These are phyloP conservation scores for Halictus quadricinctus DNA, from an alignment of 2,888 invertebrate genomes.

Conservation along the genomic window DNA sequence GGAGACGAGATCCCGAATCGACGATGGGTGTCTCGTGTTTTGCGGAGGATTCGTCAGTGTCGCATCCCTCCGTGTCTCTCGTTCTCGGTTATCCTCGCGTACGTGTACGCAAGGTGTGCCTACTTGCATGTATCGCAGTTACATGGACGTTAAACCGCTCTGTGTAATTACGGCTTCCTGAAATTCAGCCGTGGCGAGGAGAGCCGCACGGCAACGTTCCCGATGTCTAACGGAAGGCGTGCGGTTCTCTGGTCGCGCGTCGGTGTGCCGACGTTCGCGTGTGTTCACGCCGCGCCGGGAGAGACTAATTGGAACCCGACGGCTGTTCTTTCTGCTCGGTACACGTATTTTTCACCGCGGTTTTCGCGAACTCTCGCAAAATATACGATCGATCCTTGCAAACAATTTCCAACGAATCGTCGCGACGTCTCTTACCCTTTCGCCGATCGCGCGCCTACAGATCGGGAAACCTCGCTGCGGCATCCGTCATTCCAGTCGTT, in stretches of 20 bases:
- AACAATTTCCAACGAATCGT: background rate
- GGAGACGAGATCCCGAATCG: background rate
- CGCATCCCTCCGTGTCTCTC: background rate
- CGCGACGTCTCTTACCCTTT: background rate
- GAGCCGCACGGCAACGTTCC: slow-evolving; percentile 14
- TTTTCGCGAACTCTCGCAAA: background rate
- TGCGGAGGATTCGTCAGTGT: background rate
- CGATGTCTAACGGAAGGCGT: slow-evolving; percentile 11
- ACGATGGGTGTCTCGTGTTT: no score
- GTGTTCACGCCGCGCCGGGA: background rate
- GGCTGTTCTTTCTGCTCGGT: background rate
- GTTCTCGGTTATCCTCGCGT: background rate
- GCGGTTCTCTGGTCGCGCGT: background rate
- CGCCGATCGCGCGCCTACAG: no score
- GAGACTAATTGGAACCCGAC: slow-evolving; percentile 14
- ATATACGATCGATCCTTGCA: background rate
- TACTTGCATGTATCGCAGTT: slow-evolving; percentile 3
- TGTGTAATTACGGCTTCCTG: slow-evolving; percentile 32
- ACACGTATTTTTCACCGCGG: background rate
- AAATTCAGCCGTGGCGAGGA: slow-evolving; percentile 20
- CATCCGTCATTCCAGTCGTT: background rate
- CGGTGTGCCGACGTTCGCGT: background rate
- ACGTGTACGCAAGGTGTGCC: slow-evolving; percentile 2
- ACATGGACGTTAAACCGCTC: slow-evolving; percentile 19
- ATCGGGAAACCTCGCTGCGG: no score